Conservation (phyloP, 2,888 invertebrate genomes). For the Pseudococcus jackbeardsleyi region DNA sequence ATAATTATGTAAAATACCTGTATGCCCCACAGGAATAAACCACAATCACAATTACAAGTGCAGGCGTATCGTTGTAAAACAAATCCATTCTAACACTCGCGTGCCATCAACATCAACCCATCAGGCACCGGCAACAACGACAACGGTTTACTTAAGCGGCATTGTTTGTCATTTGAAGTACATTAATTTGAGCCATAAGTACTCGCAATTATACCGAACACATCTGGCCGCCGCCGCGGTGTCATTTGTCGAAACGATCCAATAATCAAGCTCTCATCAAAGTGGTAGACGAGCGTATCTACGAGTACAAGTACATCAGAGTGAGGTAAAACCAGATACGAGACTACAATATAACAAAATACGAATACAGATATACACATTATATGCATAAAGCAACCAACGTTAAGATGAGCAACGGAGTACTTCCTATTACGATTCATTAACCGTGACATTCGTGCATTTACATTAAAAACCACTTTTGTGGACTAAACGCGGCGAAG, state of each 20-base stretch:
- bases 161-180: conserved; percentile 50
- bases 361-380: neutral
- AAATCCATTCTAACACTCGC: conserved; percentile 18
- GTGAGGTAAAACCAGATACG: neutral
- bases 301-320: neutral
- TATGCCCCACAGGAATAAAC: neutral
- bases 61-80: conserved; percentile 13
- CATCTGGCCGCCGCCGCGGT: conserved; percentile 36
- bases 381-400: neutral
- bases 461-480: conserved; percentile 62
- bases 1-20: conserved; percentile 24
- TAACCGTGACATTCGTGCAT: conserved; percentile 56
- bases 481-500: conserved; percentile 3
- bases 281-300: neutral
- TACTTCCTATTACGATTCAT: conserved; percentile 55
- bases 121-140: neutral
- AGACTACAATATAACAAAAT: neutral
- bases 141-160: neutral
- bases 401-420: conserved; percentile 1
- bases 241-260: conserved; percentile 39
- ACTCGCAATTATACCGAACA: conserved; percentile 17
- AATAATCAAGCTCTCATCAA: conserved; percentile 37
- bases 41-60: neutral
- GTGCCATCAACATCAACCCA: conserved; percentile 28
- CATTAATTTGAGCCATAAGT: conserved; percentile 47